Base-by-base conservation (phyloP, 1,140 invertebrate genomes). In the Odontomachus brunneus region DNA sequence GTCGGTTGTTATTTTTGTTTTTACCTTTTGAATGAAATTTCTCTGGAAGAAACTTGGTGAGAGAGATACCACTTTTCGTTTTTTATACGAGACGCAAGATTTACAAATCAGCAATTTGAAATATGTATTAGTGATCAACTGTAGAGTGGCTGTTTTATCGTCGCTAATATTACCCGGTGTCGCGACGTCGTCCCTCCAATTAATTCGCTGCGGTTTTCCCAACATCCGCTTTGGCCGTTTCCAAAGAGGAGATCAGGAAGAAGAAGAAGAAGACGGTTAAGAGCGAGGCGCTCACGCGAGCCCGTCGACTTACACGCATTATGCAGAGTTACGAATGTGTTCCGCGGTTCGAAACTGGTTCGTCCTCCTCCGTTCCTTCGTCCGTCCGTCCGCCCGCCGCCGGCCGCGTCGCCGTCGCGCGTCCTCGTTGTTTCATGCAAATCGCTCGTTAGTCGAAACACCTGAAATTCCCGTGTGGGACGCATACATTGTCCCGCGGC, bases 381-480 rank as follows among this genome's bases (percentile, higher is more conserved):
- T 44, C 38, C 29, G 29, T 33, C 29, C 5, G 12, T 14, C 14
- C 38, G 38, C 9, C 33, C 55, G 2, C 2, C 48, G 14, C 22
- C 69, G 59, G 38, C 38, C 80, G 38, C 38, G 33, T 44, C 38
- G 38, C 38, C 9, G 38, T 44, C 53, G 49, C 53, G 59, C 65
- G 75, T 85, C 73, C 71, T 86, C 83, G 84, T 83, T 88, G 87
- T 88, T 88, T 65, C 83, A 91, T 91, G 89, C 89, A 91, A 91
- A 90, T 89, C 82, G 81, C 89, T 90, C 85, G 86, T 89, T 86
- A 89, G 82, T 86, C 78, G 90, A 88, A 90, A 90, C 89, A 88
- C 88, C 83, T 90, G 88, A 89, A 92, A 91, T 89, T 88, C 85
- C 81, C 71, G 86, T 82, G 88, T 89, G 86, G 88, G 84, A 82